Conservation (phyloP, 2,113 vertebrate species). For the Mobula birostris region DNA sequence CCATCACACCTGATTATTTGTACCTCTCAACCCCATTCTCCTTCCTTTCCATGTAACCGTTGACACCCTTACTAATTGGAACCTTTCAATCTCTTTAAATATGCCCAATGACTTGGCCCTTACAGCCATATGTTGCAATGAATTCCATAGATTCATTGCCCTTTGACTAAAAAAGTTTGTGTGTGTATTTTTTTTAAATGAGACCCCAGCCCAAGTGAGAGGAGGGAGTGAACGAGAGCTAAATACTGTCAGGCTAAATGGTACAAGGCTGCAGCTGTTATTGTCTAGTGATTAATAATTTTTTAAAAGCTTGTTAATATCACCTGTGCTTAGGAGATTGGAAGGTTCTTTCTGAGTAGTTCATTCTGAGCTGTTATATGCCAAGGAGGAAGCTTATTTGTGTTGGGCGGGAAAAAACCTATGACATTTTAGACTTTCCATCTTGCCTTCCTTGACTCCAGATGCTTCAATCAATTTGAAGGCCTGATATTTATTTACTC, state of each 20-base stretch:
- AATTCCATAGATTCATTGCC: too few species aligned
- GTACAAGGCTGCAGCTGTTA: background rate
- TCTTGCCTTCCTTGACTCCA: background rate
- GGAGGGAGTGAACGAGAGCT: background rate
- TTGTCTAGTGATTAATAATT: background rate
- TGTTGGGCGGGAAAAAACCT: background rate
- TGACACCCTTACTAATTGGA: too few species aligned
- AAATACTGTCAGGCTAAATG: background rate
- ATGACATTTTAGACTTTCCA: background rate
- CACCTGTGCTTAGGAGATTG: background rate
- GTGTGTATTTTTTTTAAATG: too few species aligned
- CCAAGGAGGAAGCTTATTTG: background rate
- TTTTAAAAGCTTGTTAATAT: background rate
- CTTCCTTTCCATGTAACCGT: too few species aligned
- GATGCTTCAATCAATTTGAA: background rate
- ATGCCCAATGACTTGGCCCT: too few species aligned
- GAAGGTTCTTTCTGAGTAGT: background rate
- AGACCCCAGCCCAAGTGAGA: too few species aligned
- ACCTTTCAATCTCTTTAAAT: too few species aligned
- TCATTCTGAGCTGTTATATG: background rate
- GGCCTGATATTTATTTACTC: background rate
- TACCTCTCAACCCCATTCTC: too few species aligned
- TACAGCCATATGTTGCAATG: too few species aligned
- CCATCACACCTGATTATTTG: too few species aligned
- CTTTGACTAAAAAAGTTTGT: too few species aligned